phyloP scores from a whole-genome alignment of 1,140 invertebrate species.

The Marisa cornuarietis region DNA sequence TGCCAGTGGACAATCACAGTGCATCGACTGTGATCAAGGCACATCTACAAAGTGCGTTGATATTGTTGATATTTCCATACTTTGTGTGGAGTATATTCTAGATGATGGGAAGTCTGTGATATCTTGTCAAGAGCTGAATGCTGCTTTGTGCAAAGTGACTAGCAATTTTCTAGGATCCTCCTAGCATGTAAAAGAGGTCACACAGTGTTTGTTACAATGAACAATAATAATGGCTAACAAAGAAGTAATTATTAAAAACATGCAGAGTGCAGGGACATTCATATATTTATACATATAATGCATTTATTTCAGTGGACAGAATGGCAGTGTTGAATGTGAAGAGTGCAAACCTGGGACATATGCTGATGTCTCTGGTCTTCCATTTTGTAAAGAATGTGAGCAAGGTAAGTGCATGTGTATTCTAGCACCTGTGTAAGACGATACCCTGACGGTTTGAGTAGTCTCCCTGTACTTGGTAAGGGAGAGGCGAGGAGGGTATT shows the following conservation, averaged over 20 bases:
- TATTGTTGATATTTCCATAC: too few species aligned
- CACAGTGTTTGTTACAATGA: not conserved
- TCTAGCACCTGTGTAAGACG: too few species aligned
- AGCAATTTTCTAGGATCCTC: too few species aligned
- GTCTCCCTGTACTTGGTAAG: too few species aligned
- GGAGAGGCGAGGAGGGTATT: too few species aligned
- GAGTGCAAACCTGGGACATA: not conserved
- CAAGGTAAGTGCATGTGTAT: not conserved
- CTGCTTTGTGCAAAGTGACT: too few species aligned
- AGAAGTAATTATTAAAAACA: not conserved
- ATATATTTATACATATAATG: not conserved
- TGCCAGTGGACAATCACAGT: not conserved
- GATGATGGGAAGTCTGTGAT: too few species aligned
- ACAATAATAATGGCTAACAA: not conserved
- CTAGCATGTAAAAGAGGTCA: not conserved
- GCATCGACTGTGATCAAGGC: not conserved
- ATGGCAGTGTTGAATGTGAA: not conserved
- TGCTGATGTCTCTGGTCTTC: constrained; percentile 1
- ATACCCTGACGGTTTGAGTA: too few species aligned
- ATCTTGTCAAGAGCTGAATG: too few species aligned
- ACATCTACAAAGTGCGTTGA: constrained; percentile 12
- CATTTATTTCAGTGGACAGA: not conserved
- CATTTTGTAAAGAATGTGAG: constrained; percentile 7
- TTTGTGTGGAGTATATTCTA: too few species aligned
- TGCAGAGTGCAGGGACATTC: not conserved